Evolutionary conservation across 2,888 invertebrate genomes (phyloP), one percentile per base, ranked within the genome.

Genomic region (Dione juno): DNA sequence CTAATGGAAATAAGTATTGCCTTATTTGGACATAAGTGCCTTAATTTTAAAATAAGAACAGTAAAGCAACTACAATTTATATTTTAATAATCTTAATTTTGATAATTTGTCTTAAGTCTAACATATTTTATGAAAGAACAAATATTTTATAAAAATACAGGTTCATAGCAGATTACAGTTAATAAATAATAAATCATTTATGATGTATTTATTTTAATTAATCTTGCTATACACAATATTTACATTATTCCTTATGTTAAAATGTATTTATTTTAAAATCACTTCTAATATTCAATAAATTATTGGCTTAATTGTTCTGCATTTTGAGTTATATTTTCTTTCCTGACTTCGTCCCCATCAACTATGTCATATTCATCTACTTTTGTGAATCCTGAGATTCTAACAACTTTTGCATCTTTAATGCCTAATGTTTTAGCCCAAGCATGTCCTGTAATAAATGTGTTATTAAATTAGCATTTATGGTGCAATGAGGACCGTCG

Each of bases 351-450:
- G 78, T 85, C 70, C 45, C 93, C 93, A 19, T 92, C 89, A 65
- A 90, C 79, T 74, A 93, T 92, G 41, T 92, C 88, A 88, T 92
- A 93, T 80, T 93, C 92, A 75, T 89, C 90, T 7, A 90, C 88
- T 61, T 91, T 90, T 52, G 73, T 78, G 3, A 94, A 82, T n/a
- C 95, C 95, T 52, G 91, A 87, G 80, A 95, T 83, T 83, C 90
- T 90, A 53, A 92, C 88, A 0, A 95, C 94, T 77, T 89, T 93
- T 3, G 94, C 94, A 83, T 95, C 92, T 78, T 90, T 88, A 66
- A 94, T 92, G 69, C 94, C 94, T 73, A 95, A 83, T 16, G 94
- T 89, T 75, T 91, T 92, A 1, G 94, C 91, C 94, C 94, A 95
- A 71, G 94, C 90, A 79, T 86, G 85, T 74, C 88, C 95, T 95